Percentiles rank a stretch among this genome's conserved stretches.
These are phyloP conservation scores for Ypsolopha sequella DNA, from an alignment of 2,888 invertebrate genomes.

Conservation along the genomic window DNA sequence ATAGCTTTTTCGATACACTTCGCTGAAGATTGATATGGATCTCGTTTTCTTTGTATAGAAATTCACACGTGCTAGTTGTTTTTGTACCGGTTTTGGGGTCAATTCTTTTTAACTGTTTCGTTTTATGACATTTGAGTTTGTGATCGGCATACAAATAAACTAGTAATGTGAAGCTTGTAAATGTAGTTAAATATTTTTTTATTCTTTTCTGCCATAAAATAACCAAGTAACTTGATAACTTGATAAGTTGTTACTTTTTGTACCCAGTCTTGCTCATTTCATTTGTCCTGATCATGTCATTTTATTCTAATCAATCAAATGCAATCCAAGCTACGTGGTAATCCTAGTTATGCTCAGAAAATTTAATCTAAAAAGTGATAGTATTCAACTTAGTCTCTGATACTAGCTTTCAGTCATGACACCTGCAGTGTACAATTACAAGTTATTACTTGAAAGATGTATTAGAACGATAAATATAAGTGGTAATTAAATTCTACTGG, in stretches of 20 bases:
- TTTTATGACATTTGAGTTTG: not conserved
- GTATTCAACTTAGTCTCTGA: not conserved
- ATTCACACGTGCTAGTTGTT: not conserved
- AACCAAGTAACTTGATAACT: too few relatives aligned
- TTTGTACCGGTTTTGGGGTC: not conserved
- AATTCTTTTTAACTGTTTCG: not conserved
- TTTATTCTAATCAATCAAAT: too few relatives aligned
- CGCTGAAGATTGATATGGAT: not conserved
- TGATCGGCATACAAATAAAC: not conserved
- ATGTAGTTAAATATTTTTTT: too few relatives aligned
- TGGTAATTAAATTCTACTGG: slow-evolving; percentile 1
- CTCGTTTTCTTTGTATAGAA: not conserved
- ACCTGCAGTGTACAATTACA: not conserved
- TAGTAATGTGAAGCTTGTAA: too few relatives aligned
- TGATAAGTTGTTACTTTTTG: too few relatives aligned
- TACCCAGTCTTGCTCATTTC: too few relatives aligned
- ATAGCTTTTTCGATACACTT: not conserved
- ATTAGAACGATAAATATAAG: not conserved
- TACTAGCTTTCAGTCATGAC: not conserved
- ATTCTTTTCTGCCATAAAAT: too few relatives aligned
- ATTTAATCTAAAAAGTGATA: not conserved
- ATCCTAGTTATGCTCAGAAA: too few relatives aligned
- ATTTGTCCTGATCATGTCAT: too few relatives aligned
- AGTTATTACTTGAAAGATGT: not conserved
- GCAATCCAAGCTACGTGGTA: too few relatives aligned